Evolutionary conservation across 2,113 vertebrate genomes (phyloP).

Genomic region (Bufo bufo): DNA sequence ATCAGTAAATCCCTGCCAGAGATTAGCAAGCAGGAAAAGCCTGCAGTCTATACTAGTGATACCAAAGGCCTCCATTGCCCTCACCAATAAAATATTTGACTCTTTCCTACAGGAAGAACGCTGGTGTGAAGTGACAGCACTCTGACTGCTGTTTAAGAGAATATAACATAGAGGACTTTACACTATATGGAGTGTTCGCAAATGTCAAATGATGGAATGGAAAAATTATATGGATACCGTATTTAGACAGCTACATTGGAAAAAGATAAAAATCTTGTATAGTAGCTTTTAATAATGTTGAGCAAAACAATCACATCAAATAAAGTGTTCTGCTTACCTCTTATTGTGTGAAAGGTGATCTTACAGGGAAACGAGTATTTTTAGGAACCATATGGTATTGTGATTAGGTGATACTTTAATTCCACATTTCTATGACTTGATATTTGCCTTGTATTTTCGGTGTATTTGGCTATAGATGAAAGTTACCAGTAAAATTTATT

Average conservation of each 20-base stretch:
- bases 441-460: too few species aligned
- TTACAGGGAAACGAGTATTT: too few species aligned
- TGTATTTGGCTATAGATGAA: too few species aligned
- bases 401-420: too few species aligned
- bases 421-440: too few species aligned
- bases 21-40: conserved; percentile 67
- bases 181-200: not conserved
- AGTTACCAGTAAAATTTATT: too few species aligned
- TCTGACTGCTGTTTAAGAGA: conserved; percentile 10
- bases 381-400: too few species aligned
- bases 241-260: not conserved
- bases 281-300: not conserved
- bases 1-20: conserved; percentile 64
- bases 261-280: not conserved
- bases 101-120: conserved; percentile 31
- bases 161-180: not conserved
- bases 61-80: conserved; percentile 57
- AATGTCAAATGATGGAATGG: not conserved
- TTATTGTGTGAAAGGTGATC: too few species aligned
- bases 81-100: conserved; percentile 15
- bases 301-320: not conserved
- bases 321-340: too few species aligned
- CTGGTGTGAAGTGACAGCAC: conserved; percentile 41
- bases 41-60: conserved; percentile 64
- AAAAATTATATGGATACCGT: not conserved